These are phyloP conservation scores for Herminia tarsipennalis DNA, from an alignment of 2,888 invertebrate species.

Conservation along the genomic window DNA sequence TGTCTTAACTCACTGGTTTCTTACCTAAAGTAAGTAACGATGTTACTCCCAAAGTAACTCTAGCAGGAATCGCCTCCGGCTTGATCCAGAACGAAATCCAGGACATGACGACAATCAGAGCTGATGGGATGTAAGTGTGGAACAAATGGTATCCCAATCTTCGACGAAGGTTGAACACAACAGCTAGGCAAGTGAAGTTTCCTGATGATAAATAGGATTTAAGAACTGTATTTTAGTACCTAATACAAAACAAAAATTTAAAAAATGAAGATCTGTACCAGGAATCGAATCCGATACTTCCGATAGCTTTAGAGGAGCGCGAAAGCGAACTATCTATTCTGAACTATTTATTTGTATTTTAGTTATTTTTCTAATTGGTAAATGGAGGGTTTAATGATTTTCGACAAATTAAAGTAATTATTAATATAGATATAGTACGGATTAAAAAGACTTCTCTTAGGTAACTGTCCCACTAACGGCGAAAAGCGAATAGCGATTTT, in stretches of 20 bases:
- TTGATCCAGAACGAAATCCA: conserved; percentile 99
- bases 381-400: no score
- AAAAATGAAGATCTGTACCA: not conserved
- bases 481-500: no score
- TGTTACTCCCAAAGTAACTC: conserved; percentile 95
- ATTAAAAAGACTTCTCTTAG: no score
- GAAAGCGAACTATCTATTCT: no score
- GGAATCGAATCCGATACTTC: no score
- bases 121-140: conserved; percentile 96
- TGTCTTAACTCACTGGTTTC: no score
- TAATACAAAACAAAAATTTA: not conserved
- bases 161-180: conserved; percentile 93
- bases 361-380: no score
- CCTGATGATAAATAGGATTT: conserved; percentile 75
- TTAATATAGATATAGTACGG: no score
- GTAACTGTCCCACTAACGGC: no score
- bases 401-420: no score
- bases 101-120: conserved; percentile 96
- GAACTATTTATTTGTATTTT: no score
- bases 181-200: conserved; percentile 96
- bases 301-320: no score
- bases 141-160: conserved; percentile 95
- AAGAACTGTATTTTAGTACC: not conserved
- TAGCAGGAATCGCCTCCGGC: conserved; percentile 95
- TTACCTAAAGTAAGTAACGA: conserved; percentile 93